Evolutionary conservation across 1,140 invertebrate genomes (phyloP).

Genomic region (Diploscapter pachys): DNA sequence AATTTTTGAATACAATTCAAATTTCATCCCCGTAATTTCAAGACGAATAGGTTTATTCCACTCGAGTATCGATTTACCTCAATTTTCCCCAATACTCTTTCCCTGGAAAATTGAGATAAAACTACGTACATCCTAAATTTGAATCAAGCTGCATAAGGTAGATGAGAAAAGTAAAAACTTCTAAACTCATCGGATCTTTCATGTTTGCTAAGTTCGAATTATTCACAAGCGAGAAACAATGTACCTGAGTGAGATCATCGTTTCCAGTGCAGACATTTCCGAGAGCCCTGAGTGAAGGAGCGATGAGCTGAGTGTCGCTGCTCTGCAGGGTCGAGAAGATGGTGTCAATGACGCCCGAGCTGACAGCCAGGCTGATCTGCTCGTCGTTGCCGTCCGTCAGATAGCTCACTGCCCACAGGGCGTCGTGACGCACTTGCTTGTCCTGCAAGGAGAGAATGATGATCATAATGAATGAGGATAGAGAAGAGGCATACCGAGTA

Average conservation of each 20-base stretch:
- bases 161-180: no score
- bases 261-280: constrained; percentile 42
- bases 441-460: constrained; percentile 23
- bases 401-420: constrained; percentile 43
- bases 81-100: no score
- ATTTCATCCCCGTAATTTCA: no score
- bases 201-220: neutral
- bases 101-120: no score
- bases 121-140: no score
- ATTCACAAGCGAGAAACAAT: no score
- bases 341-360: constrained; percentile 15
- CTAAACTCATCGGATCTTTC: no score
- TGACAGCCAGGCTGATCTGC: constrained; percentile 33
- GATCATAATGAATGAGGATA: neutral
- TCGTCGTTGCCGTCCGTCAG: constrained; percentile 44
- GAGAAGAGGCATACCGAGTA: neutral
- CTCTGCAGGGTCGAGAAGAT: constrained; percentile 23
- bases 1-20: no score
- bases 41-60: no score
- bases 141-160: no score
- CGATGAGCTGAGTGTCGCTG: constrained; percentile 21
- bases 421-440: constrained; percentile 36
- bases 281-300: constrained; percentile 37
- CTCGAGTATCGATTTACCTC: no score
- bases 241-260: constrained; percentile 38